Base-by-base conservation (phyloP, 2,888 invertebrate species). In the Macrophya annulata region DNA sequence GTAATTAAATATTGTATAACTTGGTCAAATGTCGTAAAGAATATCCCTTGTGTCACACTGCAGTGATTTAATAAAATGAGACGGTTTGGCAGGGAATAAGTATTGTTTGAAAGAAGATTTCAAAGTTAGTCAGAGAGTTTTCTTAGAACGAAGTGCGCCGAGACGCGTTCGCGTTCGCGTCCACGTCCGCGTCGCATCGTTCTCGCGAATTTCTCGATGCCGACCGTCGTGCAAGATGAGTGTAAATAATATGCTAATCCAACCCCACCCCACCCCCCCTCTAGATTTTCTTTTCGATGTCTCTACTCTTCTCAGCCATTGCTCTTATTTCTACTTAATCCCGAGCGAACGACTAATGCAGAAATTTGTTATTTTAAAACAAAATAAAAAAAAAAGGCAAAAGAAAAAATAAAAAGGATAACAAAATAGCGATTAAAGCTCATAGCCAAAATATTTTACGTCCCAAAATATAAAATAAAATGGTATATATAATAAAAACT, bases 211-310 rank as follows among this genome's bases (percentile, higher is more conserved):
- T 25, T 25, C 15, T 71, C 55, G 55, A 55, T 71, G 37, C 37
- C 12, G 21, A 0, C 25, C 72, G 51, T 77, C 81, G 59, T 62
- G 62, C 59, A 62, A 62, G 81, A 81, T 81, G 81, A 37, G 81
- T 81, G 83, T 83, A 83, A 83, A 83, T 83, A 83, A 83, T 83
- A 83, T 83, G 83, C 83, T 83, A 83, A 83, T 83, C 83, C 83
- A 68, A n/a, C 68, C 82, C 45, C 82, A 65, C 5, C 48, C 3
- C 1, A 2, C 17, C 43, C 65, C n/a, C n/a, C n/a, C n/a, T n/a
- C n/a, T n/a, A n/a, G n/a, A n/a, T n/a, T n/a, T n/a, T 15, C 2
- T 12, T 40, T 55, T 48, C 83, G 83, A 83, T 71, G 65, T 65
- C 83, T 71, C 83, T 48, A 21, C 40, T 31, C 65, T 51, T n/a